Base-by-base conservation (phyloP, 2,888 invertebrate genomes). In the Drosophila prolongata region DNA sequence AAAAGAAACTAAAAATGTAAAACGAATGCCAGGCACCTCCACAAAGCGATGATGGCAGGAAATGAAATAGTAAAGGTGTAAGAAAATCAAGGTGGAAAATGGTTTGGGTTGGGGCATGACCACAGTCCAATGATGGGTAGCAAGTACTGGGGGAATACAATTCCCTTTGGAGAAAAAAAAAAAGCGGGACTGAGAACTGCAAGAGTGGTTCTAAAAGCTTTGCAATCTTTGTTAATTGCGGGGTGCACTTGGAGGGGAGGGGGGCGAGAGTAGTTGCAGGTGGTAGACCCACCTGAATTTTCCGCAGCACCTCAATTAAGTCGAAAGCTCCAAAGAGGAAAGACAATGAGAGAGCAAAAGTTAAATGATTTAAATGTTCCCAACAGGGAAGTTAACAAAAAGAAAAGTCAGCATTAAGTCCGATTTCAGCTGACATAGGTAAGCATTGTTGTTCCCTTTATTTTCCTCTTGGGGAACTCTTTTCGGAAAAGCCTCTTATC, bases 1-100 rank as follows among this genome's bases (percentile, higher is more conserved):
- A 87, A 84, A 72, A 71, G 65, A 62, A 84, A 86, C 82, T 79
- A 76, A 82, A 83, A 89, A 89, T 89, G 84, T 87, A 87, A 66
- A 84, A 80, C 68, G 72, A 74, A 35, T 56, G 49, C 49, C 62
- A 4, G 46, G 14, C 16, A 43, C 59, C 54, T 53, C 42, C 58
- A 62, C 59, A 71, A 68, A 55, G 56, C 64, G 72, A 62, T 47
- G 49, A 73, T 24, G 55, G 14, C 27, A 47, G 77, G 65, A 76
- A 76, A 69, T 54, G 67, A 62, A 80, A 42, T 52, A 75, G 49
- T 56, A 75, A 47, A 66, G 46, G 66, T 66, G 66, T 46, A 61
- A 62, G 47, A 40, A 54, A 55, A 60, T 46, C 47, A 50, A 62
- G 46, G 38, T 44, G 62, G 34, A 35, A 68, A 53, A 57, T 35